Conservation (phyloP, 2,797 vertebrate species). For the Danio jaintianensis region DNA sequence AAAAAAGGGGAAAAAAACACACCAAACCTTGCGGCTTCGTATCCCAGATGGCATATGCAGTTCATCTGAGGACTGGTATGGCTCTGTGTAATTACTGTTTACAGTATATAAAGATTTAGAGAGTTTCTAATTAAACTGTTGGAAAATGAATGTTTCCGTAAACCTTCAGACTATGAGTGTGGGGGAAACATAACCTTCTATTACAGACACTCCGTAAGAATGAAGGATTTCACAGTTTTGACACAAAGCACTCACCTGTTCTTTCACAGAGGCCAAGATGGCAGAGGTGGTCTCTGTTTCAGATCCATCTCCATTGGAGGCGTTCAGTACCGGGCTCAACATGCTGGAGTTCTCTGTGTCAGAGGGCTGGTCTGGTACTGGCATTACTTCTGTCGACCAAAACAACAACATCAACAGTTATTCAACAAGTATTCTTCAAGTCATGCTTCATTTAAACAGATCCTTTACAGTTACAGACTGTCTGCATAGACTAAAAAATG, state of each 20-base stretch:
- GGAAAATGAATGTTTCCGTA: conserved; percentile 37
- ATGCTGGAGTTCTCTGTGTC: conserved; percentile 90
- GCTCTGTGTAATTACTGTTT: conserved; percentile 56
- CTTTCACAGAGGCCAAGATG: conserved; percentile 97
- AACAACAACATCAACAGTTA: conserved; percentile 15
- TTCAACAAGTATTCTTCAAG: neutral
- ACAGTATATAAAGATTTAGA: conserved; percentile 40
- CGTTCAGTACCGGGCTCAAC: conserved; percentile 92
- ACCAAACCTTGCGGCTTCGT: conserved; percentile 36
- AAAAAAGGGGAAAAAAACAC: neutral
- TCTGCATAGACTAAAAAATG: conserved; percentile 7
- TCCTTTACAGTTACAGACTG: neutral
- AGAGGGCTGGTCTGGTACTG: conserved; percentile 94
- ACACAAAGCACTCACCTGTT: conserved; percentile 84
- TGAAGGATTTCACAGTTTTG: neutral
- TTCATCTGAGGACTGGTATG: conserved; percentile 39
- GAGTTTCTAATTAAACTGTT: conserved; percentile 43
- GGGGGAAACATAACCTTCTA: conserved; percentile 1
- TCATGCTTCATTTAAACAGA: conserved; percentile 27
- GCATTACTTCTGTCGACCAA: conserved; percentile 85
- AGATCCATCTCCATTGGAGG: conserved; percentile 95
- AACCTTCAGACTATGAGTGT: neutral
- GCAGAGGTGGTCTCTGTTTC: conserved; percentile 98
- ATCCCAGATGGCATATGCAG: conserved; percentile 36
- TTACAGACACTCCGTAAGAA: neutral